These are phyloP conservation scores for Erebia epiphron DNA, from an alignment of 2,888 invertebrate species.

Conservation along the genomic window DNA sequence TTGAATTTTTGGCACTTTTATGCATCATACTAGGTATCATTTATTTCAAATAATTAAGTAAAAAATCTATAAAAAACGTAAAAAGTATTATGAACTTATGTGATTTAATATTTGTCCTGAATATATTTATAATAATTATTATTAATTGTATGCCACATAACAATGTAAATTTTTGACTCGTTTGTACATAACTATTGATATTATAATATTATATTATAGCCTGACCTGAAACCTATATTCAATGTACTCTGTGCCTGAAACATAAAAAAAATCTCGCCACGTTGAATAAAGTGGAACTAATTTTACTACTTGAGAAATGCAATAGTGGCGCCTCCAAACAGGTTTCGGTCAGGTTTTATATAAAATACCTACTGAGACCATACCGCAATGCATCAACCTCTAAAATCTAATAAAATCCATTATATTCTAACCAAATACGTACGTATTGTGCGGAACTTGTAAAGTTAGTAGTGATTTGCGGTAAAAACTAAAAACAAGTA, in stretches of 20 bases:
- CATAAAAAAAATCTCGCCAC: background rate
- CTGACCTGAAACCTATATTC: background rate
- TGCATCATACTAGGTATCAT: background rate
- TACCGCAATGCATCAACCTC: background rate
- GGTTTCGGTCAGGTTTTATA: background rate
- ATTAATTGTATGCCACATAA: too few species aligned
- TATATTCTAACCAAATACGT: slow-evolving; percentile 29
- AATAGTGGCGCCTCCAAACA: too few species aligned
- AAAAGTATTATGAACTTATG: background rate
- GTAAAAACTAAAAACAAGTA: slow-evolving; percentile 1
- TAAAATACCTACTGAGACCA: background rate
- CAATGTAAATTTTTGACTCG: too few species aligned
- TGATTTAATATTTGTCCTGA: too few species aligned
- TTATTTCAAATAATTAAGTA: background rate
- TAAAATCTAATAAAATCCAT: slow-evolving; percentile 16
- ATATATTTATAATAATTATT: too few species aligned
- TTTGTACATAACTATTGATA: too few species aligned
- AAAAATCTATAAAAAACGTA: background rate
- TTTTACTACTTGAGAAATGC: too few species aligned
- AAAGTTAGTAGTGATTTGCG: background rate
- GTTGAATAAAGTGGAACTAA: background rate
- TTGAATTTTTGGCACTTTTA: slow-evolving; percentile 35
- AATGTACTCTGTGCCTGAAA: too few species aligned
- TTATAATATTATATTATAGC: too few species aligned
- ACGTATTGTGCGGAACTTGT: slow-evolving; percentile 7